These are phyloP conservation scores for Phycodurus eques DNA, from an alignment of 2,113 vertebrate genomes.

Conservation along the genomic window DNA sequence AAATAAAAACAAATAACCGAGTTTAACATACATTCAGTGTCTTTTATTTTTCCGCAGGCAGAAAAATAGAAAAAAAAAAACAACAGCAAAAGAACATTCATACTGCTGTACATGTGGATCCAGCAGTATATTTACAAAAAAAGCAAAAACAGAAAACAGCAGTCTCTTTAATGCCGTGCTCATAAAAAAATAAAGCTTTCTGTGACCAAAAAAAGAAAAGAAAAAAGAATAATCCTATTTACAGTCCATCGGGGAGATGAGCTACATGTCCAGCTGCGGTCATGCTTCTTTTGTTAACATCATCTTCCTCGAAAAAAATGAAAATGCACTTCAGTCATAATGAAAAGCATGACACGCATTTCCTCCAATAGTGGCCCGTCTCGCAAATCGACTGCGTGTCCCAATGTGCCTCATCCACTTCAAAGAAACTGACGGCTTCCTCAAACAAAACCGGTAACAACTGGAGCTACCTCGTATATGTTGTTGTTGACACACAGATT, in stretches of 20 bases:
- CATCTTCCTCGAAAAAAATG: background rate
- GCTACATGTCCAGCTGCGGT: constrained; percentile 45
- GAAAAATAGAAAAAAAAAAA: constrained; percentile 66
- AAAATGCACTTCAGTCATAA: background rate
- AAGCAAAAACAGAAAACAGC: constrained; percentile 63
- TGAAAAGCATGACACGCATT: background rate
- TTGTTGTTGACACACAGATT: background rate
- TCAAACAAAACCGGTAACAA: background rate
- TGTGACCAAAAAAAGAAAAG: constrained; percentile 41
- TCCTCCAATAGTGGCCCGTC: background rate
- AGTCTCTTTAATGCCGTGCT: constrained; percentile 50
- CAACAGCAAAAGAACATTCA: constrained; percentile 58
- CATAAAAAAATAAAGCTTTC: constrained; percentile 73
- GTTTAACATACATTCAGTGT: constrained; percentile 64
- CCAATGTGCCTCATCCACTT: background rate
- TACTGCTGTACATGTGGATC: constrained; percentile 57
- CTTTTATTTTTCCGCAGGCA: constrained; percentile 69
- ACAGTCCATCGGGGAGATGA: constrained; percentile 64
- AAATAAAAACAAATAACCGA: constrained; percentile 9
- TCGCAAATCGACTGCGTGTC: background rate
- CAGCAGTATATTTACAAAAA: constrained; percentile 69
- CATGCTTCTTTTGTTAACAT: constrained; percentile 1
- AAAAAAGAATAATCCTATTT: constrained; percentile 44
- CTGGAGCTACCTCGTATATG: background rate
- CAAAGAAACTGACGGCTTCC: background rate